These are phyloP conservation scores for Theretra japonica DNA, from an alignment of 2,888 invertebrate genomes.

Conservation along the genomic window DNA sequence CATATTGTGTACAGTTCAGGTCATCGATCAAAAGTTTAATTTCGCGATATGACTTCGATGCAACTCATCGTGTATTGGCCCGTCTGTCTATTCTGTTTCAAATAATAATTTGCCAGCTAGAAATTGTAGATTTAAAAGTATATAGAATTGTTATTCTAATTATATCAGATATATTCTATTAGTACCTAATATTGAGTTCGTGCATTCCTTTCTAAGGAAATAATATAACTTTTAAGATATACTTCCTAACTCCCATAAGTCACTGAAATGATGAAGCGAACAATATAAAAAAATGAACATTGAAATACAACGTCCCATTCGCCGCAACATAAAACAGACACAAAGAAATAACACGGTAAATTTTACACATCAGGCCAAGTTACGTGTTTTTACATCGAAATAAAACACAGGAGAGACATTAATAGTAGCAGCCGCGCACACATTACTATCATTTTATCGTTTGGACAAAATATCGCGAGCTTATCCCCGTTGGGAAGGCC, in stretches of 20 bases:
- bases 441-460: slow-evolving; percentile 29
- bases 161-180: too few species aligned
- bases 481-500: slow-evolving; percentile 26
- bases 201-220: too few species aligned
- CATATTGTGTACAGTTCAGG: slow-evolving; percentile 42
- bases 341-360: slow-evolving; percentile 1
- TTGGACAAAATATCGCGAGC: slow-evolving; percentile 30
- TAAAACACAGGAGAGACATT: slow-evolving; percentile 24
- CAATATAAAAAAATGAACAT: neutral
- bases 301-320: neutral
- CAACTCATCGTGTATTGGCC: neutral
- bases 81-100: neutral
- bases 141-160: neutral
- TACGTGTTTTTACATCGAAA: slow-evolving; percentile 21
- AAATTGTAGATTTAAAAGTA: neutral
- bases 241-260: too few species aligned
- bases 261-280: neutral
- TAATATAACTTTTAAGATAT: too few species aligned
- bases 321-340: neutral
- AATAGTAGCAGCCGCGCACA: slow-evolving; percentile 22
- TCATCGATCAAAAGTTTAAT: slow-evolving; percentile 50
- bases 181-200: too few species aligned
- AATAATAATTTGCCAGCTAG: neutral
- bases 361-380: slow-evolving; percentile 5
- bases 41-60: slow-evolving; percentile 32